Base-by-base conservation (phyloP, 2,797 vertebrate genomes). In the Coluber constrictor region DNA sequence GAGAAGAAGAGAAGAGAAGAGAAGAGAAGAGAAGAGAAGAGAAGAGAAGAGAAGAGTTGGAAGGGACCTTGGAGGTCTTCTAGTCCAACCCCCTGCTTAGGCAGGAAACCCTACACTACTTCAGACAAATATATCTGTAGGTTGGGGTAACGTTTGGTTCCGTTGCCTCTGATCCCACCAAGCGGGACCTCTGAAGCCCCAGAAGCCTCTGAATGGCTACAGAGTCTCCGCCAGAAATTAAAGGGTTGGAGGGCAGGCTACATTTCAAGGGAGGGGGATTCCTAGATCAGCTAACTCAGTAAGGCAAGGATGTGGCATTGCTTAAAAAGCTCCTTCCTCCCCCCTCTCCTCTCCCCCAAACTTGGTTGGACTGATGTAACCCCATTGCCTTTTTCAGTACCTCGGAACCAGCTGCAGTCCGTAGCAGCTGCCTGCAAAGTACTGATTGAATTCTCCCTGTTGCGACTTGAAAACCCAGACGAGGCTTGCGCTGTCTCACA, bases 401-500 rank as follows among this genome's bases (percentile, higher is more conserved):
- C 99, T 25, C 98, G 99, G 95, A 99, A 99, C 97, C 99, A 99
- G 92, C 92, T 99, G 97, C 98, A 99, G 95, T 99, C 99, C 0
- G 99, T 99, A 94, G 99, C 99, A 89, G 98, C 99, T 63, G 99
- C 99, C 3, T 99, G 99, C 97, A 99, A 99, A 98, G 98, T 99
- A 94, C 97, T 99, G 97, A 99, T 99, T 94, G 99, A 99, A 92
- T 99, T 99, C 96, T 99, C 98, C 11, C 96, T 99, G 91, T 97
- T 99, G 94, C 98, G 99, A 8, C 98, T 99, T 94, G 99, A 99
- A 97, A 99, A 99, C 97, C 99, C 99, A 0, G 99, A 99, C 54
- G 99, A 99, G 95, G 99, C 99, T 12, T 99, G 99, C 94, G 99
- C 99, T 2, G 99, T 99, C 88, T 99, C 99, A n/a, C 99, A 99